Evolutionary conservation across 2,888 invertebrate species (phyloP), one percentile per base, ranked within the genome.

Genomic region (Platycheirus albimanus): DNA sequence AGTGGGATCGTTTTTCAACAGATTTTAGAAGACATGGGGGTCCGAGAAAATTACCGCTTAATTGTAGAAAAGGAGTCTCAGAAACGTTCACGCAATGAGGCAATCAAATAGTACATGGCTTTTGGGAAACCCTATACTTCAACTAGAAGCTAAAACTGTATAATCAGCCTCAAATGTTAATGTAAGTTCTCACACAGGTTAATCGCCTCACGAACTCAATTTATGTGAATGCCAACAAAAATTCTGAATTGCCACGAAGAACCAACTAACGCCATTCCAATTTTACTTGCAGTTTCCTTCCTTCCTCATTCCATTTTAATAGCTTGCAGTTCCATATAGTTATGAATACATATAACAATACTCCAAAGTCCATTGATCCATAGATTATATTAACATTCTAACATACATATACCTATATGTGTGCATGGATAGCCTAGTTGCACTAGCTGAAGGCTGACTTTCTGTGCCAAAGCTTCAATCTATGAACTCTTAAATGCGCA

Each of bases 281-380:
- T 76, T 69, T 49, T 54, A 70, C 41, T 49, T 64, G 56, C 58
- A 66, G 58, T 36, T 45, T 71, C 58, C 66, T 66, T 66, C 71
- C 77, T 45, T 47, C 33, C 43, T 47, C 13, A 43, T 54, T 38
- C 51, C 28, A 58, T 66, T 71, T 45, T 58, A 70, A 78, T 78
- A 71, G 78, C 71, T 58, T 71, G 38, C 8, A 13, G 11, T 43
- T 51, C 41, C n/a, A 45, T 45, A 54, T 45, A 58, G 58, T 58
- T 58, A 58, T 30, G 58, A 33, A n/a, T 33, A n/a, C n/a, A n/a
- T 41, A 15, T 47, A 43, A n/a, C 52, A 24, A n/a, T n/a, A n/a
- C n/a, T n/a, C 36, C 52, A n/a, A n/a, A 38, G 20, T 51, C 33
- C 30, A 61, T 15, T 19, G 36, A 17, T 20, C 11, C 8, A 36